A percentile compares a stretch with the other conserved stretches of the same genome.
These are phyloP conservation scores for Calliphora vomitoria DNA, from an alignment of 2,888 invertebrate species.

Conservation along the genomic window DNA sequence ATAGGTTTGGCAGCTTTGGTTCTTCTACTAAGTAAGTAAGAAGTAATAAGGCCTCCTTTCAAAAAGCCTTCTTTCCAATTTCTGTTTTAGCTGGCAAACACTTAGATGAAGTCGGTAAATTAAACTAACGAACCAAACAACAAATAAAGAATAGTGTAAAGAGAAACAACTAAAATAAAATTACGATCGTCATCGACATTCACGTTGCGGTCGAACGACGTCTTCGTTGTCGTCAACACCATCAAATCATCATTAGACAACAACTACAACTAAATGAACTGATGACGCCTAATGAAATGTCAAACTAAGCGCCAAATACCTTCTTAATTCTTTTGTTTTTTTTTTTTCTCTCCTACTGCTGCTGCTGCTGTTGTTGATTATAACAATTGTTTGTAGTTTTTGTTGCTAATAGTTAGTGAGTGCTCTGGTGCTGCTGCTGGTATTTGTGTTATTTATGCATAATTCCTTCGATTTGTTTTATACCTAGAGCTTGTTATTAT, in stretches of 20 bases:
- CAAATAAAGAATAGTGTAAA: slow-evolving; percentile 6
- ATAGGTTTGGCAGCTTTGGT: no score
- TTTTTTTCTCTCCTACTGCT: neutral
- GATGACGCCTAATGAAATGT: slow-evolving; percentile 78
- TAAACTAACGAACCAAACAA: slow-evolving; percentile 10
- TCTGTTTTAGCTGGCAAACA: no score
- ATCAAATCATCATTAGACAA: slow-evolving; percentile 51
- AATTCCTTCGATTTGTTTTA: slow-evolving; percentile 64
- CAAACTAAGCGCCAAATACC: slow-evolving; percentile 81
- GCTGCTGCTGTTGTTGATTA: neutral
- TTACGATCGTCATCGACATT: slow-evolving; percentile 38
- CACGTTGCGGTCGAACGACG: neutral
- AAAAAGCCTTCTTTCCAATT: neutral
- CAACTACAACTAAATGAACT: slow-evolving; percentile 45
- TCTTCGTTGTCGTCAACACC: slow-evolving; percentile 11
- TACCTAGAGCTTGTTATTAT: slow-evolving; percentile 67
- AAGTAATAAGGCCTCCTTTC: neutral
- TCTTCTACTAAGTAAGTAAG: no score
- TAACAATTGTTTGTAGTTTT: slow-evolving; percentile 23
- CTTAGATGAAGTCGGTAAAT: neutral
- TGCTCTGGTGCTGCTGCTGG: slow-evolving; percentile 16
- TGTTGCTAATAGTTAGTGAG: neutral
- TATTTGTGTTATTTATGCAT: slow-evolving; percentile 48
- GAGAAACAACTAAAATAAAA: slow-evolving; percentile 5
- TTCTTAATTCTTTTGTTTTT: slow-evolving; percentile 47